phyloP scores from a whole-genome alignment of 2,113 vertebrate genomes.

The Colistium nudipinnis region DNA sequence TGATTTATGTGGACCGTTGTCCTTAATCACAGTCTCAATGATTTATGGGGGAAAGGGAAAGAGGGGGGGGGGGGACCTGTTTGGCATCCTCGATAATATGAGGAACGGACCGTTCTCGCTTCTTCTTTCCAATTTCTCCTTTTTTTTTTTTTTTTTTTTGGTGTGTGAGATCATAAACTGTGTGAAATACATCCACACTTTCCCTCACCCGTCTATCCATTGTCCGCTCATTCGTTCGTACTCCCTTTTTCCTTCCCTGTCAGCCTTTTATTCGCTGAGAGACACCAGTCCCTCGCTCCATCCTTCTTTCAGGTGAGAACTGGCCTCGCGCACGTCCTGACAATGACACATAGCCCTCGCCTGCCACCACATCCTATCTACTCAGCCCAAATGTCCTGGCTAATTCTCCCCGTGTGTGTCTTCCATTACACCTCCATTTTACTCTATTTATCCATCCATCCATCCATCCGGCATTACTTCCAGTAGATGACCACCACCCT shows the following conservation, averaged over 20 bases:
- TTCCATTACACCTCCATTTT: conserved; percentile 58
- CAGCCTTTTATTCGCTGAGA: conserved; percentile 52
- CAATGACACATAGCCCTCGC: conserved; percentile 64
- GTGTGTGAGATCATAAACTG: conserved; percentile 35
- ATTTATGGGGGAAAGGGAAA: too few relatives aligned
- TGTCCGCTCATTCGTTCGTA: conserved; percentile 51
- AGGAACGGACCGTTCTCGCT: conserved; percentile 31
- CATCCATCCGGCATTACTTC: conserved; percentile 46
- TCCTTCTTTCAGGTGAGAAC: conserved; percentile 49
- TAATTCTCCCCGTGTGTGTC: conserved; percentile 46
- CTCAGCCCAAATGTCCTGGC: conserved; percentile 59
- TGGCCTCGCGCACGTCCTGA: conserved; percentile 41
- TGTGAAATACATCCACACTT: conserved; percentile 29
- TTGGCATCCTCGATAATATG: conserved; percentile 20
- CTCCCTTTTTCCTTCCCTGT: conserved; percentile 12
- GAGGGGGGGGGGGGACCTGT: conserved; percentile 14
- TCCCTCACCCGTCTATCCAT: conserved; percentile 32
- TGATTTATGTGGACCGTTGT: conserved; percentile 60
- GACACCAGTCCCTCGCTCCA: conserved; percentile 35
- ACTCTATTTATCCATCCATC: conserved; percentile 56
- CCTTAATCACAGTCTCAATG: conserved; percentile 60
- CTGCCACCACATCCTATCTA: conserved; percentile 63
- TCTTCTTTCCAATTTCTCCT: conserved; percentile 11
- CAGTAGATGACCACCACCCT: conserved; percentile 49
- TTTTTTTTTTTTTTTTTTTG: conserved; percentile 31